These are phyloP conservation scores for Diarsia rubi DNA, from an alignment of 2,888 invertebrate genomes.

Conservation along the genomic window DNA sequence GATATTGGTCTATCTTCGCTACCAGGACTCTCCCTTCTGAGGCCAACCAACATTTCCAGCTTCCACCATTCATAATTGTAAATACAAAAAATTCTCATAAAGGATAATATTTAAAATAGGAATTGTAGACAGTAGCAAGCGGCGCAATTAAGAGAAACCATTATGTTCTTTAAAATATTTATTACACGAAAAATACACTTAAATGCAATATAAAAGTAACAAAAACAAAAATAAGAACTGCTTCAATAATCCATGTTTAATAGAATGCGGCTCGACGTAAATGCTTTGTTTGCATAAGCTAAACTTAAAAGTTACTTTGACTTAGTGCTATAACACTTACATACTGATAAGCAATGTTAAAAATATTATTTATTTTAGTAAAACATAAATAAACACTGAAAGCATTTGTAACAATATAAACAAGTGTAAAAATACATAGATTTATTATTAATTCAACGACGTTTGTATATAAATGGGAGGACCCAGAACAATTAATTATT, in stretches of 20 bases:
- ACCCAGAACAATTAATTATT: constrained; percentile 24
- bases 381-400: constrained; percentile 54
- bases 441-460: constrained; percentile 52
- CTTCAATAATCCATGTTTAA: constrained; percentile 41
- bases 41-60: too few relatives aligned
- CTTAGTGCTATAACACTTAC: constrained; percentile 51
- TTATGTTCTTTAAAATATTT: constrained; percentile 31
- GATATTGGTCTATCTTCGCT: too few relatives aligned
- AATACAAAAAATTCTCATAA: too few relatives aligned
- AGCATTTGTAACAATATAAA: constrained; percentile 58
- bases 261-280: constrained; percentile 36
- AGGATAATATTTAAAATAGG: background rate
- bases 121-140: background rate
- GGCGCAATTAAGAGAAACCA: background rate
- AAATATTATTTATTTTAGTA: constrained; percentile 48
- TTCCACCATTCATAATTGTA: too few relatives aligned
- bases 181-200: constrained; percentile 57
- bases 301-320: constrained; percentile 40
- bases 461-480: constrained; percentile 46
- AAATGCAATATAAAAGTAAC: constrained; percentile 61
- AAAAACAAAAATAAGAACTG: constrained; percentile 46
- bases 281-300: constrained; percentile 52
- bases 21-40: too few relatives aligned
- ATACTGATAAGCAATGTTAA: constrained; percentile 64
- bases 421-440: constrained; percentile 62